Conservation (phyloP, 2,888 invertebrate species). For the Agrotis clavis region DNA sequence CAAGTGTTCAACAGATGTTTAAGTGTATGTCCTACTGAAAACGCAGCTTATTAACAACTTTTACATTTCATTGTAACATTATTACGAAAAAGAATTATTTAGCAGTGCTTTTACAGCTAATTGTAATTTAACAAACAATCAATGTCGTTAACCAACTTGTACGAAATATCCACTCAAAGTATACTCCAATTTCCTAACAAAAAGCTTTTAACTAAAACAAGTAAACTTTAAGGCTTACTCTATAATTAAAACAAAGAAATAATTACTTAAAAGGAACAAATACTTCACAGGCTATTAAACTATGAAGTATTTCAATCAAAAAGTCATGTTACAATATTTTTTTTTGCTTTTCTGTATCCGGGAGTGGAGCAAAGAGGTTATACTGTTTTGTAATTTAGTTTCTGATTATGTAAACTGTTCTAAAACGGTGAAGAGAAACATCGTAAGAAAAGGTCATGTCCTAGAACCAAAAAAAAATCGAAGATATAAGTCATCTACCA, state of each 20-base stretch:
- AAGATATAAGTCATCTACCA: too few relatives aligned
- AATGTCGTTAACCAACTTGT: constrained; percentile 7
- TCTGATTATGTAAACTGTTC: neutral
- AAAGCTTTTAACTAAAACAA: constrained; percentile 42
- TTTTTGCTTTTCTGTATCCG: constrained; percentile 11
- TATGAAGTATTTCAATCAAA: constrained; percentile 30
- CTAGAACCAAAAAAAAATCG: too few relatives aligned
- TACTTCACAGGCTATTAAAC: constrained; percentile 45
- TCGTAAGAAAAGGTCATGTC: too few relatives aligned
- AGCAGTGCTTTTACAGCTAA: neutral
- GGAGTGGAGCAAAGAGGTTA: constrained; percentile 3
- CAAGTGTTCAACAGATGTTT: too few relatives aligned
- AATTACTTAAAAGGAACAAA: constrained; percentile 43
- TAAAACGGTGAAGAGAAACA: too few relatives aligned
- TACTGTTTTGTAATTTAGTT: neutral
- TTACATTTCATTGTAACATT: too few relatives aligned
- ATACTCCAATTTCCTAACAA: constrained; percentile 20
- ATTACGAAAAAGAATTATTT: neutral
- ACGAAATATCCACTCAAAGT: constrained; percentile 20
- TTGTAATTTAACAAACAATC: neutral
- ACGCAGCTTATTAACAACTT: too few relatives aligned
- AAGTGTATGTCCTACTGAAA: too few relatives aligned
- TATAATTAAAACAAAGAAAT: constrained; percentile 51
- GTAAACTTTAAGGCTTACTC: constrained; percentile 28
- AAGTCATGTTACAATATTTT: constrained; percentile 8